Conservation (phyloP, 2,888 invertebrate genomes). For the Cryptophagus acutangulus region DNA sequence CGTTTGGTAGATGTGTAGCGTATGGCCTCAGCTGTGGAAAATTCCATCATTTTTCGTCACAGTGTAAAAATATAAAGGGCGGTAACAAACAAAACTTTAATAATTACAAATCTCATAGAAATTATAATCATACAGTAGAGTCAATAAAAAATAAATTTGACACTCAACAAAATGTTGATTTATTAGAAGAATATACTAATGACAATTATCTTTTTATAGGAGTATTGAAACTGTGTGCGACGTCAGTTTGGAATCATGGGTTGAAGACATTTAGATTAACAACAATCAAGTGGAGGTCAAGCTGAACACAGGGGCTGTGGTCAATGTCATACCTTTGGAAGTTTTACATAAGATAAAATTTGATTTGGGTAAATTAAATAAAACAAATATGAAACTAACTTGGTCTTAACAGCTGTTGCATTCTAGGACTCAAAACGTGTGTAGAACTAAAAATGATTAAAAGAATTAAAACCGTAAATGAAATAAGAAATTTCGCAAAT, state of each 20-base stretch:
- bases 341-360: slow-evolving; percentile 8
- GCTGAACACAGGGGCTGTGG: slow-evolving; percentile 15
- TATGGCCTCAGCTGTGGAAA: slow-evolving; percentile 14
- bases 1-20: slow-evolving; percentile 18
- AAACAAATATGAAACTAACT: slow-evolving; percentile 13
- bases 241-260: slow-evolving; percentile 9
- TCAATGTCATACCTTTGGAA: slow-evolving; percentile 14
- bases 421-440: slow-evolving; percentile 14
- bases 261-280: slow-evolving; percentile 1
- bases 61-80: slow-evolving; percentile 2
- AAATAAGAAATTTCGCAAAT: slow-evolving; percentile 11
- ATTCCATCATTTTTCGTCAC: slow-evolving; percentile 19
- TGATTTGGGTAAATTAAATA: slow-evolving; percentile 1
- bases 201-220: slow-evolving; percentile 7
- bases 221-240: slow-evolving; percentile 1
- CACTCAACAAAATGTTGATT: background rate
- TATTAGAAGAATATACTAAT: background rate
- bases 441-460: slow-evolving; percentile 15
- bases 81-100: slow-evolving; percentile 1
- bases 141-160: background rate
- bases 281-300: slow-evolving; percentile 9
- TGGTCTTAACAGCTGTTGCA: slow-evolving; percentile 8
- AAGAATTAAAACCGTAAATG: slow-evolving; percentile 8
- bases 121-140: background rate
- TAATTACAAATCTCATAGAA: background rate